phyloP scores from a whole-genome alignment of 2,888 invertebrate genomes.

The Torymus texanus region DNA sequence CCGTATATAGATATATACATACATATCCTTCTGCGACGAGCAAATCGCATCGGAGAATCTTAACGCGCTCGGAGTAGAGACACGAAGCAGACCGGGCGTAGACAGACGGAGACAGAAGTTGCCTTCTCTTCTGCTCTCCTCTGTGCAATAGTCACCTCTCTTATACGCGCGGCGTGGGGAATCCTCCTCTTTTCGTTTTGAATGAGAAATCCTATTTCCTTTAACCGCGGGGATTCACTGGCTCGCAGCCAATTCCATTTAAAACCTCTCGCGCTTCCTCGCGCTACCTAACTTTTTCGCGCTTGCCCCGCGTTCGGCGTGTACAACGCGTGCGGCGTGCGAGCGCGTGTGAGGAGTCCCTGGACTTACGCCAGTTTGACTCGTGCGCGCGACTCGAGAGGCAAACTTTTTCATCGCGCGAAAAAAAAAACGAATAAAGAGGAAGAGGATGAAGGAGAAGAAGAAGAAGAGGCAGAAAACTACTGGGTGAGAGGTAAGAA shows the following conservation, averaged over 20 bases:
- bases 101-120: too few species aligned
- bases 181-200: slow-evolving; percentile 59
- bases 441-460: not conserved
- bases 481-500: not conserved
- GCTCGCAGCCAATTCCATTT: slow-evolving; percentile 64
- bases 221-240: slow-evolving; percentile 63
- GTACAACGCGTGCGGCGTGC: slow-evolving; percentile 1
- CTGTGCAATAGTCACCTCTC: slow-evolving; percentile 39
- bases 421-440: not conserved
- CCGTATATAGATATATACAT: not conserved
- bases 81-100: too few species aligned
- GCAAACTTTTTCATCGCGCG: slow-evolving; percentile 41
- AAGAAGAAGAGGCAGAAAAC: slow-evolving; percentile 20
- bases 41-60: not conserved
- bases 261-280: slow-evolving; percentile 59
- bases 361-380: slow-evolving; percentile 65
- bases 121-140: too few species aligned
- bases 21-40: not conserved
- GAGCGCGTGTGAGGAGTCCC: slow-evolving; percentile 55
- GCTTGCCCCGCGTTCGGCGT: not conserved
- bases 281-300: slow-evolving; percentile 48
- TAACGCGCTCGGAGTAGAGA: not conserved
- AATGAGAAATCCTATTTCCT: slow-evolving; percentile 66
- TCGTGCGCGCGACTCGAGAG: slow-evolving; percentile 22
- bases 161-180: not conserved